Evolutionary conservation across 2,888 invertebrate genomes (phyloP).

Genomic region (Dysmachus trigonus): DNA sequence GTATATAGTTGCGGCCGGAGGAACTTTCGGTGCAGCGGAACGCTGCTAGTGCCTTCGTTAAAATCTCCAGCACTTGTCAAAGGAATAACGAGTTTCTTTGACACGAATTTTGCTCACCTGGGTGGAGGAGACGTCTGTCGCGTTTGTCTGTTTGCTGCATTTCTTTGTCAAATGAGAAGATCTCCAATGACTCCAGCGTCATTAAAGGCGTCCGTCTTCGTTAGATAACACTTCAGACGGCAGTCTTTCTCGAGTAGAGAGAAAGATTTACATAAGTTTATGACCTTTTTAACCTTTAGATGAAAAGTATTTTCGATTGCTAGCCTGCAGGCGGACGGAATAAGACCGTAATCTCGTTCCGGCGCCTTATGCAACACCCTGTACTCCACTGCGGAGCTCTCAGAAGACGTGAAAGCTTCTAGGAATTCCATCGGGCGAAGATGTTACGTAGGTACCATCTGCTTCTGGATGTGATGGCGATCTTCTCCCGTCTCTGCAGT

Average conservation of each 20-base stretch:
- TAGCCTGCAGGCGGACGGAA: not conserved
- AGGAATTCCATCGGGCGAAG: not conserved
- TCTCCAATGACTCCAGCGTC: not conserved
- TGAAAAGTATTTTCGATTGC: constrained; percentile 1
- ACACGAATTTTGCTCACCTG: not conserved
- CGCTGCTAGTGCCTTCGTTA: constrained; percentile 1
- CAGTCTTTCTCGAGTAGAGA: not conserved
- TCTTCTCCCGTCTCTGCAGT: not conserved
- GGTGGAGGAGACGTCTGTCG: not conserved
- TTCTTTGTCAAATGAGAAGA: constrained; percentile 7
- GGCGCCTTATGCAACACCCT: not conserved
- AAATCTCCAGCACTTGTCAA: not conserved
- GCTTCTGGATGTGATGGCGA: constrained; percentile 20
- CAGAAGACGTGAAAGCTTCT: constrained; percentile 14
- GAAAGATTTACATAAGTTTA: constrained; percentile 24
- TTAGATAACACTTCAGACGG: constrained; percentile 19
- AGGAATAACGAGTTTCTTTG: not conserved
- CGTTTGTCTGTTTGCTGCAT: too few species aligned
- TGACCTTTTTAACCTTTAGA: constrained; percentile 13
- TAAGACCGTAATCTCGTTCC: not conserved
- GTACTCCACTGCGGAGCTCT: not conserved
- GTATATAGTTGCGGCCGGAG: not conserved
- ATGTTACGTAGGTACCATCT: constrained; percentile 21
- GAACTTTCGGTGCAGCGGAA: not conserved
- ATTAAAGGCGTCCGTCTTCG: constrained; percentile 11